Evolutionary conservation across 37 sponge, comb jelly and placozoan genomes (phyloP).

Genomic region (Hormiphora californensis): DNA sequence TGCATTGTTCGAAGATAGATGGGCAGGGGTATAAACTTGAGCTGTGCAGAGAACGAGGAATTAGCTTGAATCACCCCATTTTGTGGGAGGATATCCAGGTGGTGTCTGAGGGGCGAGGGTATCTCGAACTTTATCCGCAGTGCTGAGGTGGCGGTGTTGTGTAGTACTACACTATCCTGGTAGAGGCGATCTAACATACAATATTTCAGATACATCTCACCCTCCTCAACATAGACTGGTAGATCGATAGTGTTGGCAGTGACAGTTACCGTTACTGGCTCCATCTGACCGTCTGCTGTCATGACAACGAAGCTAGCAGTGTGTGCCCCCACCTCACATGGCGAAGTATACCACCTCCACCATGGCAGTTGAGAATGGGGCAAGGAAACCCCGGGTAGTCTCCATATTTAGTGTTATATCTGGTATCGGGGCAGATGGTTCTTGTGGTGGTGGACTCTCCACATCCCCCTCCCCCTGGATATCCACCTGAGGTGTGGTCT

Average conservation of each 20-base stretch:
- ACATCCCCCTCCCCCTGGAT: background rate
- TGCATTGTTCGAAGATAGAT: constrained; percentile 3
- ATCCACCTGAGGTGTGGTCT: no score
- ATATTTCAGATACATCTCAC: constrained; percentile 65
- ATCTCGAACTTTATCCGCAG: constrained; percentile 61
- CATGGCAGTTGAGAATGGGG: background rate
- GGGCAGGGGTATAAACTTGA: constrained; percentile 70
- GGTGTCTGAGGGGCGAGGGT: constrained; percentile 57
- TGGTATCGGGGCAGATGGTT: background rate
- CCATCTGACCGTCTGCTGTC: background rate
- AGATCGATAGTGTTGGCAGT: constrained; percentile 62
- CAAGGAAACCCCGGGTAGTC: constrained; percentile 50
- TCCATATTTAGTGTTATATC: background rate
- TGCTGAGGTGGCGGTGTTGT: constrained; percentile 71
- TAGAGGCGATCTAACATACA: constrained; percentile 76
- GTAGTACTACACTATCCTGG: constrained; percentile 71
- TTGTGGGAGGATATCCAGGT: constrained; percentile 73
- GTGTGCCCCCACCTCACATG: constrained; percentile 5
- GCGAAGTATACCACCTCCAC: constrained; percentile 61
- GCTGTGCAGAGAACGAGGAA: constrained; percentile 66
- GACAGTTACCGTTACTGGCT: constrained; percentile 59
- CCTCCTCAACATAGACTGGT: constrained; percentile 65
- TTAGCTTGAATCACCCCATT: constrained; percentile 67
- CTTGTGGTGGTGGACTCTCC: background rate
- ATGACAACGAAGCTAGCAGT: constrained; percentile 24